These are phyloP conservation scores for Phylloscopus trochilus DNA, from an alignment of 2,113 vertebrate genomes.

Conservation along the genomic window DNA sequence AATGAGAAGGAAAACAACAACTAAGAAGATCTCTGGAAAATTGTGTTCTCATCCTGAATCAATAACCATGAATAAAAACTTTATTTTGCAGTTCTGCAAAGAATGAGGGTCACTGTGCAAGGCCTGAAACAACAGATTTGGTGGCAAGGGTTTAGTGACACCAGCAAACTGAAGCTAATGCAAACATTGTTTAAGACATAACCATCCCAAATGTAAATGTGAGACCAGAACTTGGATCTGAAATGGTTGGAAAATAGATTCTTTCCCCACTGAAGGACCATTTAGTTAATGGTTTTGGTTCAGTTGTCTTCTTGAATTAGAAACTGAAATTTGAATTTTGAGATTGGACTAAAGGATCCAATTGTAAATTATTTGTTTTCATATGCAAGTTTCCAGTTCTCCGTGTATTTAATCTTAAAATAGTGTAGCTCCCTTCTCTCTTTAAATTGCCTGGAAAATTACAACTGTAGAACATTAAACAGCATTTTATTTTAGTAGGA, in stretches of 20 bases:
- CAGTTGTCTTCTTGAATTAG: neutral
- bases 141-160: neutral
- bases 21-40: neutral
- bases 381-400: neutral
- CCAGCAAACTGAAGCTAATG: neutral
- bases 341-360: neutral
- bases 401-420: neutral
- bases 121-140: neutral
- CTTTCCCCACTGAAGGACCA: neutral
- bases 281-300: neutral
- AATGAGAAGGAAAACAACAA: neutral
- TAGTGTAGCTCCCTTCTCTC: neutral
- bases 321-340: neutral
- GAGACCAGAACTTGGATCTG: neutral
- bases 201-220: accelerated
- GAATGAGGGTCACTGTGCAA: neutral
- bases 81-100: neutral
- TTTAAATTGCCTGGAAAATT: neutral
- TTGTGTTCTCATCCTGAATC: neutral
- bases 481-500: neutral
- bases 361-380: neutral
- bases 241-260: neutral
- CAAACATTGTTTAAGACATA: neutral
- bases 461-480: neutral
- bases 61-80: neutral